Percentiles rank a stretch among this genome's conserved stretches.
Conservation (phyloP, 1,140 invertebrate genomes). For the Drosophila lini region DNA sequence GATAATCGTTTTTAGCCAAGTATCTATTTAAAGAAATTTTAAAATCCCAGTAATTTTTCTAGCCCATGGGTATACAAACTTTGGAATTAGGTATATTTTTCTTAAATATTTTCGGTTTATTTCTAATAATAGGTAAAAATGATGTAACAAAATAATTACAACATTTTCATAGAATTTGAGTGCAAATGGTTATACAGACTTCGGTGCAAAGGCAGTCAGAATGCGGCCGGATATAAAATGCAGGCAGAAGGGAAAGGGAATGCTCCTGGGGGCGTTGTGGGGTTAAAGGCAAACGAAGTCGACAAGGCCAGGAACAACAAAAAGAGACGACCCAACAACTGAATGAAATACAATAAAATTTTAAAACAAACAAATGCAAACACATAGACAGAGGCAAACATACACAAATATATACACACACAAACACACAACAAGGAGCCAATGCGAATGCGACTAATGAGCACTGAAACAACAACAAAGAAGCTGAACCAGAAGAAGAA, state of each 20-base stretch:
- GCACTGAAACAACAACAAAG: conserved; percentile 61
- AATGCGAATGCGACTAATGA: conserved; percentile 70
- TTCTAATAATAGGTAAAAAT: not conserved
- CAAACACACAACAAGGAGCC: conserved; percentile 55
- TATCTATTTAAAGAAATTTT: too few species aligned
- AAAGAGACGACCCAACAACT: conserved; percentile 28
- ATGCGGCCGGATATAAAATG: conserved; percentile 5
- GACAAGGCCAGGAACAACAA: conserved; percentile 21
- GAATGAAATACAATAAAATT: conserved; percentile 75
- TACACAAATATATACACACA: conserved; percentile 24
- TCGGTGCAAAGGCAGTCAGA: conserved; percentile 1
- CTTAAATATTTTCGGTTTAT: not conserved
- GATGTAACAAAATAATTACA: conserved; percentile 1
- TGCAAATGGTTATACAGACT: conserved; percentile 9
- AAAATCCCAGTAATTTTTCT: too few species aligned
- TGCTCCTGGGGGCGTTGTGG: conserved; percentile 22
- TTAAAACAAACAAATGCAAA: conserved; percentile 73
- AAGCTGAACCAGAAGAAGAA: conserved; percentile 20
- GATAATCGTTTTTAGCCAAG: too few species aligned
- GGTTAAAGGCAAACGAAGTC: conserved; percentile 22
- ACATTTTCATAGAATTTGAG: conserved; percentile 7
- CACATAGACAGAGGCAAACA: conserved; percentile 52
- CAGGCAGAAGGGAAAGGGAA: not conserved
- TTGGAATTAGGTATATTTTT: not conserved
- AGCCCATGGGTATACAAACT: too few species aligned